Evolutionary conservation across 2,888 invertebrate species (phyloP).

Genomic region (Tineola bisselliella): DNA sequence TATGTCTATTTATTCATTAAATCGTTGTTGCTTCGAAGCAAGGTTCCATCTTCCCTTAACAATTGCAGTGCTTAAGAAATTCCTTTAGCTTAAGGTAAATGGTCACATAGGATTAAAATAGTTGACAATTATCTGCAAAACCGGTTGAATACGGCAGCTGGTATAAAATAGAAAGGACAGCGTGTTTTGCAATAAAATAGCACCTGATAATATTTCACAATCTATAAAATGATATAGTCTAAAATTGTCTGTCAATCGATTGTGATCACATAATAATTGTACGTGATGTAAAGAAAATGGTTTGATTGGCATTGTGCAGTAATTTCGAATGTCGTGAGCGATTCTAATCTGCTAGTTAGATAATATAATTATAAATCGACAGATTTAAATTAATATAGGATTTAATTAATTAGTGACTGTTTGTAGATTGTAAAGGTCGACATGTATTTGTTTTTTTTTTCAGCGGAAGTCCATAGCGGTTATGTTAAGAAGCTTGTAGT

Average conservation of each 20-base stretch:
- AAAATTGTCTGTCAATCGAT: constrained; percentile 1
- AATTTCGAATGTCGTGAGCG: background rate
- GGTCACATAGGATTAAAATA: constrained; percentile 7
- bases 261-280: background rate
- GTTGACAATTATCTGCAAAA: constrained; percentile 7
- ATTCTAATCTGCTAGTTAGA: background rate
- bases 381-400: background rate
- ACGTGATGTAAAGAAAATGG: constrained; percentile 5
- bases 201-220: constrained; percentile 37
- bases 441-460: too few relatives aligned
- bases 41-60: too few relatives aligned
- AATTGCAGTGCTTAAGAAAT: background rate
- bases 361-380: background rate
- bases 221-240: constrained; percentile 1
- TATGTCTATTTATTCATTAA: too few relatives aligned
- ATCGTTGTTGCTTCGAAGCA: too few relatives aligned
- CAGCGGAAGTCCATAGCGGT: too few relatives aligned
- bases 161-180: constrained; percentile 42
- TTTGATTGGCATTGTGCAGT: constrained; percentile 4
- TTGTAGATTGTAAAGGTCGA: background rate
- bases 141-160: constrained; percentile 7
- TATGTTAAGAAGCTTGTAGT: too few relatives aligned
- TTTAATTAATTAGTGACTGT: background rate
- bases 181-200: constrained; percentile 42
- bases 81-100: background rate